Evolutionary conservation across 2,113 vertebrate species (phyloP).

Genomic region (Paedocypris sp.): DNA sequence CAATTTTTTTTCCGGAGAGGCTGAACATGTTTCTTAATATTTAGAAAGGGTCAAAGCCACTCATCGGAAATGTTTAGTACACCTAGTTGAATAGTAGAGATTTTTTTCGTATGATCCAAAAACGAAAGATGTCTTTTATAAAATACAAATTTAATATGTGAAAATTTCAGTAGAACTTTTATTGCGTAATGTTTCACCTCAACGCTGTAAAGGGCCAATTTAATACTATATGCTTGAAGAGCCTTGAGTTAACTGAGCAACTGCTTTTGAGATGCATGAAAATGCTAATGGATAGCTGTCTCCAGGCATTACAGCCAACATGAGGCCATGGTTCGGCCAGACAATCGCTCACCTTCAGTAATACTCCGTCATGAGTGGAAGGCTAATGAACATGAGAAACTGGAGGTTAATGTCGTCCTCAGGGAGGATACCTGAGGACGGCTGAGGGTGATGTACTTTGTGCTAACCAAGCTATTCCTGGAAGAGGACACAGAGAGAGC

Average conservation of each 20-base stretch:
- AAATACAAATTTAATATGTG: no score
- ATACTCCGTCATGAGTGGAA: slow-evolving; percentile 1
- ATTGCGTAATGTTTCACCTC: no score
- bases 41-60: no score
- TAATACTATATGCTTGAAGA: not conserved
- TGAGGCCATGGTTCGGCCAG: not conserved
- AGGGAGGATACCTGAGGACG: not conserved
- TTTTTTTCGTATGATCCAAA: no score
- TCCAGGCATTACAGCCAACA: not conserved
- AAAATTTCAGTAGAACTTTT: no score
- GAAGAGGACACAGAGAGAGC: slow-evolving; percentile 26
- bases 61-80: no score
- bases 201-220: not conserved
- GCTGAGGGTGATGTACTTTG: not conserved
- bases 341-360: not conserved
- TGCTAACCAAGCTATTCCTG: slow-evolving; percentile 35
- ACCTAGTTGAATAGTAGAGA: no score
- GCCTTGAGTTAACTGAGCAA: not conserved
- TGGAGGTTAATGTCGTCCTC: slow-evolving; percentile 12
- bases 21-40: no score
- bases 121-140: no score
- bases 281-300: not conserved
- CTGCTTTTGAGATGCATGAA: not conserved
- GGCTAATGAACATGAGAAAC: slow-evolving; percentile 23
- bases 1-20: no score